Evolutionary conservation across 2,113 vertebrate species (phyloP).

Genomic region (Sphyrna mokarran): DNA sequence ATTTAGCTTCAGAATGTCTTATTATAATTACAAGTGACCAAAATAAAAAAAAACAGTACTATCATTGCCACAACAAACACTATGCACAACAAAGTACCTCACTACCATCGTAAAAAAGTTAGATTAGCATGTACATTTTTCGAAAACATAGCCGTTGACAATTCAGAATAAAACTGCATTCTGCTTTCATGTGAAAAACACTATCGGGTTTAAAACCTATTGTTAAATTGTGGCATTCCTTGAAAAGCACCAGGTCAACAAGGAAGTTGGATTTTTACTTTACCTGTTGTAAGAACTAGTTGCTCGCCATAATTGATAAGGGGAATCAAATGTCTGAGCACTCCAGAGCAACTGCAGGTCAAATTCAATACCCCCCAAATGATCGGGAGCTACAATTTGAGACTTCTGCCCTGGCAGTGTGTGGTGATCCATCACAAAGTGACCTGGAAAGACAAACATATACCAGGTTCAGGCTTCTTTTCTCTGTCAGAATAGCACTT

Average conservation of each 20-base stretch:
- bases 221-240: not conserved
- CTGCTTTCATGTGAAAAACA: not conserved
- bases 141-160: not conserved
- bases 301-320: constrained; percentile 93
- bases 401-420: constrained; percentile 85
- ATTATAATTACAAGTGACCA: not conserved
- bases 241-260: too few relatives aligned
- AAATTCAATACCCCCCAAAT: constrained; percentile 88
- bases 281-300: constrained; percentile 96
- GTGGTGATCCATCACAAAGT: constrained; percentile 90
- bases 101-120: not conserved
- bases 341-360: constrained; percentile 92
- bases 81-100: too few relatives aligned
- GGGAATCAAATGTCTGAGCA: constrained; percentile 89
- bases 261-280: not conserved
- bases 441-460: constrained; percentile 59
- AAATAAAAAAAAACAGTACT: not conserved
- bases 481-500: not conserved
- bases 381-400: constrained; percentile 79
- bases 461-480: not conserved
- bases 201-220: not conserved
- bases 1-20: not conserved
- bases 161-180: not conserved
- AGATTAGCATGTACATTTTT: not conserved
- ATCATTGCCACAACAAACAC: not conserved